Base-by-base conservation (phyloP, 1,140 invertebrate genomes). In the Sitobion miscanthi region DNA sequence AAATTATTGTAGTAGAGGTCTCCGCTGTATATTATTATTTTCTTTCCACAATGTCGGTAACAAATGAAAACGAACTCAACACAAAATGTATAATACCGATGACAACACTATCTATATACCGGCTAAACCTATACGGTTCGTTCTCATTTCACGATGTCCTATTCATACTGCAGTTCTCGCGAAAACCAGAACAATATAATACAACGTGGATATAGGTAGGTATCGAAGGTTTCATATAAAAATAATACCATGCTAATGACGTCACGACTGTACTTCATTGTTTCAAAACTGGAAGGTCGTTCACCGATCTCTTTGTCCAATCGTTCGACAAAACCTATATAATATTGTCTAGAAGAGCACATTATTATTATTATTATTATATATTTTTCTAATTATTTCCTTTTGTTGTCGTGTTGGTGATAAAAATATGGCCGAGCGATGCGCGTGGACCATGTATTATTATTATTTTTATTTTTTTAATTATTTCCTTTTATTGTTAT, bases 261-360 rank as follows among this genome's bases (percentile, higher is more conserved):
- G 82, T 93, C 91, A 86, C 90, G 69, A 92, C 9, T 85, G 38
- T 85, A 42, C 23, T 52, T 93, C 91, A 93, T 93, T 93, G 91
- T 93, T 93, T 93, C 38, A 93, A 93, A 14, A 38, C 82, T 83
- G 25, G 77, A 93, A 93, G 91, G 91, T 93, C 91, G 38, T 93
- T 93, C 91, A 93, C 91, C 82, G 91, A 62, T 90, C 54, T 90
- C 86, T 90, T 89, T 94, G 93, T 77, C 83, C 87, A 42, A 42
- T 42, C 89, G 89, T 25, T 69, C 14, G 93, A 49, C 69, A 52
- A 69, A n/a, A 54, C 8, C 54, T 35, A 94, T 42, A 49, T 35
- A n/a, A 77, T 77, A 77, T 77, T 77, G 62, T 77, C 11, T 77
- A 77, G 62, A 77, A 17, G 62, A 77, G 62, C 62, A 94, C 82